Evolutionary conservation across 1,140 invertebrate genomes (phyloP), one percentile per base, ranked within the genome.

Genomic region (Agraylea sexmaculata): DNA sequence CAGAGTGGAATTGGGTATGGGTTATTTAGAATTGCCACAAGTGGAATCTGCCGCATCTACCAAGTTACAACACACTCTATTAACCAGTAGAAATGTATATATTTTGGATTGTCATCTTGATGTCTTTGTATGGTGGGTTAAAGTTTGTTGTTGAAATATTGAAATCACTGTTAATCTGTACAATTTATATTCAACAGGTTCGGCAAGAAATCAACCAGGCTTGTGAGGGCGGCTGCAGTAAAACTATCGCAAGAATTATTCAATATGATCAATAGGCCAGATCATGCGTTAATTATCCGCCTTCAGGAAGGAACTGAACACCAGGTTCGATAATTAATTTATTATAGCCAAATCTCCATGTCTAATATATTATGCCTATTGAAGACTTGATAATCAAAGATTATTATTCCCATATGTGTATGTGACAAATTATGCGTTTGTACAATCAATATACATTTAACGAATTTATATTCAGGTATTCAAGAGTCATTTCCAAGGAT

Each of bases 1-100:
- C 66, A 82, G 92, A 69, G 91, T 99, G 29, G 77, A 79, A 54
- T 73, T 99, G 5, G 95, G 95, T 31, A 98, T 96, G 89, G 95
- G 96, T 1, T 99, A 97, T 61, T 66, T 99, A 48, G 95, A 99
- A 65, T 67, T 99, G 44, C 95, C 95, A 7, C 96, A 99, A 73
- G 87, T 88, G 6, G 83, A 90, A 63, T 69, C 87, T 38, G 78
- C 84, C 8, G 75, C 84, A 43, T 78, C 78, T 43, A 82, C 75
- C 38, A 49, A 49, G 29, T 38, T 49, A 20, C 47, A 45, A 18
- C 74, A 84, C 49, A 71, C 75, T 2, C 64, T 93, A 47, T 69
- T 99, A 12, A 80, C 86, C 43, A 92, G 88, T 39, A 84, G 90
- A 56, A 88, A 91, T 66, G 95, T 99, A 2, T 99, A 97, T 60